Conservation (phyloP, 2,888 invertebrate species). For the Aelia acuminata region DNA sequence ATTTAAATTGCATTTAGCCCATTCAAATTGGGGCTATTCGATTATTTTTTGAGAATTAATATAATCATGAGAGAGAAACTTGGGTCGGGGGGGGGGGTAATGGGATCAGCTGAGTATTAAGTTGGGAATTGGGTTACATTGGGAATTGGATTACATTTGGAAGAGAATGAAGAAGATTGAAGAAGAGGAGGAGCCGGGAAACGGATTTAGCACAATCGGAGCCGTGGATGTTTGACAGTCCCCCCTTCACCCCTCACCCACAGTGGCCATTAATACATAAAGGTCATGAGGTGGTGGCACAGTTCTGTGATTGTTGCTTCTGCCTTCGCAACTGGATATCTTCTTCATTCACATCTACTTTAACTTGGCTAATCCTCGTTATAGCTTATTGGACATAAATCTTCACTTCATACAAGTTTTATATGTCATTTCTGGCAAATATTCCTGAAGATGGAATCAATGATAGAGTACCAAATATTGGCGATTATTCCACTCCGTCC, state of each 20-base stretch:
- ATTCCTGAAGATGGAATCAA: no score
- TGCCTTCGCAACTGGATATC: not conserved
- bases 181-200: not conserved
- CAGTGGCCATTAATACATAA: not conserved
- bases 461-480: no score
- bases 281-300: not conserved
- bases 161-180: not conserved
- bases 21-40: not conserved
- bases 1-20: not conserved
- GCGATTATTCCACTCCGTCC: no score
- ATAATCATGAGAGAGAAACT: not conserved
- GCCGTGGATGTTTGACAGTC: constrained; percentile 7
- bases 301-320: not conserved
- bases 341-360: not conserved
- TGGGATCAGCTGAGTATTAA: not conserved
- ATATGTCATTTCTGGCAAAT: no score
- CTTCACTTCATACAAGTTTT: no score
- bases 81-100: not conserved
- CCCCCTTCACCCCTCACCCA: not conserved
- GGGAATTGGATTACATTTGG: constrained; percentile 8
- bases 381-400: not conserved
- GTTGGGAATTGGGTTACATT: not conserved
- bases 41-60: not conserved
- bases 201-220: constrained; percentile 21
- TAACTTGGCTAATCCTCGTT: not conserved